Base-by-base conservation (phyloP, 1,140 invertebrate genomes). In the Triops longicaudatus region DNA sequence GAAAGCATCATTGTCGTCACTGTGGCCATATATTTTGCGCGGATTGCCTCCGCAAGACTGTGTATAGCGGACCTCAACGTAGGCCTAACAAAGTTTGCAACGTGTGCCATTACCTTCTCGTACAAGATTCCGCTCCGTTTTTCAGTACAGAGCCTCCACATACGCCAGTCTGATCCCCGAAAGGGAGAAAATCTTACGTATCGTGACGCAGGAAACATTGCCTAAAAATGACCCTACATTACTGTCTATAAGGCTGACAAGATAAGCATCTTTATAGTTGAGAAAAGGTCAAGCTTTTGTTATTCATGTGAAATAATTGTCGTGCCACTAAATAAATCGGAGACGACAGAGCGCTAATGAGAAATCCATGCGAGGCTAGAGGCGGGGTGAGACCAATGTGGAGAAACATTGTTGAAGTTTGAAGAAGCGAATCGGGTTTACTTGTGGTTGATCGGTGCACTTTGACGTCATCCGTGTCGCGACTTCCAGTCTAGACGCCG, bases 91-190 rank as follows among this genome's bases (percentile, higher is more conserved):
- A 91, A 84, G 97, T 99, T 76, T 99, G 97, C 88, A 90, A 94
- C 86, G 95, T 98, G 76, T 99, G 97, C 87, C 94, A 98, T 87
- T 99, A 97, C 41, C 88, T 99, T 80, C 90, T 99, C 81, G 95
- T 95, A 81, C 92, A 91, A 82, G 91, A 97, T 85, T 92, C 93
- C 72, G 93, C 95, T 80, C 96, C 96, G 71, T 98, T 97, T 86
- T 98, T 98, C 86, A 96, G 94, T 85, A 93, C 91, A 77, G 91
- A 93, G 83, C 90, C 92, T 81, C 92, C 50, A 6, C 50, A 63
- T 22, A 63, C 50, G 50, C 50, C 50, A 63, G 50, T 63, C 50
- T 63, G 50, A 63, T 63, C 31, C 31, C 7, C 2, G 31, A 7
- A 37, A 37, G 31, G 2, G 31, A 37, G 2, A 37, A 37, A 37